Base-by-base conservation (phyloP, 2,888 invertebrate genomes). In the Hypomecis atomaria region DNA sequence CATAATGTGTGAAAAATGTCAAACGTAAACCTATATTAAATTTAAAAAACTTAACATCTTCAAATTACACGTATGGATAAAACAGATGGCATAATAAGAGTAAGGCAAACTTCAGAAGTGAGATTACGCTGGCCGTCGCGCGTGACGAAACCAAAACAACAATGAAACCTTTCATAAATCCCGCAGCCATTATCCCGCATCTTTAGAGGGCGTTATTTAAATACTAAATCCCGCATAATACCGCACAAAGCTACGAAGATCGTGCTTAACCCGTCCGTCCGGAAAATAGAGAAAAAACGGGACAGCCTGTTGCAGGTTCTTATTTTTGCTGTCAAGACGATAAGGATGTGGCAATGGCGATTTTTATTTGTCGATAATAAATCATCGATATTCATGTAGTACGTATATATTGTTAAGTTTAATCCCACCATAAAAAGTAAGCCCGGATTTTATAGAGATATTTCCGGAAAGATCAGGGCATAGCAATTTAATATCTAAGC, bases 221-320 rank as follows among this genome's bases (percentile, higher is more conserved):
- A 65, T 56, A 60, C 57, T 48, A 61, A 65, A 53, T 56, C 57
- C 52, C n/a, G 44, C 37, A 53, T 65, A 48, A 65, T 53, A 49
- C 34, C 66, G 50, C 50, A 59, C 55, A 59, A 59, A 59, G 59
- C 64, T 38, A 44, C 23, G 55, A 69, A 71, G 71, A 66, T 77
- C 78, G 75, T 75, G 78, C 78, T 79, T 78, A 76, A 74, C 71
- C 71, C 71, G 71, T 67, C 69, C 71, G 70, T 36, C 65, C 65
- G 63, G 61, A 75, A 79, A 82, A 80, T 62, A 65, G 69, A 79
- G 61, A 66, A 76, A 76, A 81, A 77, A 71, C 47, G 64, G 54
- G 71, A 74, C 74, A 70, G 79, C 79, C 83, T 80, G 82, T 82
- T 83, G 84, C 79, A 34, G 40, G 70, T 72, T 83, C 80, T 84